Evolutionary conservation across 2,888 invertebrate genomes (phyloP).

Genomic region (Phengaris alcon): DNA sequence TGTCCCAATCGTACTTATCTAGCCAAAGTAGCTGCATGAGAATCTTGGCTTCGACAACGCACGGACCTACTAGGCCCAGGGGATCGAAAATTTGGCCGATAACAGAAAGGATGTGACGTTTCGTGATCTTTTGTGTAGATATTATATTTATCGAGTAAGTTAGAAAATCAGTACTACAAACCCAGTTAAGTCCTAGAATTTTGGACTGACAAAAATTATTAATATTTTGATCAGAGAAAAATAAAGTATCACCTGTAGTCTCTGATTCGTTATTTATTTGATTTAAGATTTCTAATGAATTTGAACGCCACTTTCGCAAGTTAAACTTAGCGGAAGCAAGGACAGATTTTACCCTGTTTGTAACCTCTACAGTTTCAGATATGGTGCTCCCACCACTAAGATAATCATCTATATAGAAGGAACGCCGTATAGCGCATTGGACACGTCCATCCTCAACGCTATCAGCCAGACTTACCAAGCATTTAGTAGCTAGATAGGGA

Average conservation of each 20-base stretch:
- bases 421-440: constrained; percentile 31
- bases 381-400: constrained; percentile 33
- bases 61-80: no score
- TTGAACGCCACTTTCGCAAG: constrained; percentile 40
- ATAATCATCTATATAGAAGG: constrained; percentile 42
- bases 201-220: no score
- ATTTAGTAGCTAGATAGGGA: constrained; percentile 39
- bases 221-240: no score
- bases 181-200: no score
- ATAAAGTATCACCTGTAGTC: no score
- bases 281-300: constrained; percentile 34
- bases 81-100: background rate
- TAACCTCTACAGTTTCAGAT: constrained; percentile 31
- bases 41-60: no score
- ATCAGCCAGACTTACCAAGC: constrained; percentile 34
- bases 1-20: no score
- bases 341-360: constrained; percentile 32
- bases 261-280: background rate
- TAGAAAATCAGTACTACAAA: background rate
- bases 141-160: no score
- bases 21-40: no score
- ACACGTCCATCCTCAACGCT: constrained; percentile 30
- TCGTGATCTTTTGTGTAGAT: background rate
- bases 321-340: constrained; percentile 27
- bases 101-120: constrained; percentile 11